Conservation (phyloP, 2,113 vertebrate species). For the Trochalopteron elliotii region DNA sequence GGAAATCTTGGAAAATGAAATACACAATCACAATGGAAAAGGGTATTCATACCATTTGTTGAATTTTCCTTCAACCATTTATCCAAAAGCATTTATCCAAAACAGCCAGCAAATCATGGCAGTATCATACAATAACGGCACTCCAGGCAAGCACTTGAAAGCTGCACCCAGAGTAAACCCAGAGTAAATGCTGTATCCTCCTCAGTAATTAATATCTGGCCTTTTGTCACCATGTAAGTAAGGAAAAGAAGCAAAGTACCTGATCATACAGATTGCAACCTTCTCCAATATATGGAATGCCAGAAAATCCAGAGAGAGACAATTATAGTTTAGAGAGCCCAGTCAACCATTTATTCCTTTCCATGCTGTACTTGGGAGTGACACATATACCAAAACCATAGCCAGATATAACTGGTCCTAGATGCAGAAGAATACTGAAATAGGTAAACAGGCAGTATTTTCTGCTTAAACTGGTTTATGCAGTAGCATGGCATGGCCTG, state of each 20-base stretch:
- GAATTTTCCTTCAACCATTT: background rate
- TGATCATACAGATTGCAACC: background rate
- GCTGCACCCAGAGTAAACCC: background rate
- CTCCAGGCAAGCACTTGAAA: background rate
- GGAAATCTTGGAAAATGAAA: background rate
- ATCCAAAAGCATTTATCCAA: background rate
- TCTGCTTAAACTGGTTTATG: background rate
- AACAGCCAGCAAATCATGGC: background rate
- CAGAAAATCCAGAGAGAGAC: background rate
- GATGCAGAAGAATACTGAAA: background rate
- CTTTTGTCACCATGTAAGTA: background rate
- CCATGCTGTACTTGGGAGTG: background rate
- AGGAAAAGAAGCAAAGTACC: background rate
- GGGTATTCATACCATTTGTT: background rate
- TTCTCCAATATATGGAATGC: background rate
- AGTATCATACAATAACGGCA: background rate
- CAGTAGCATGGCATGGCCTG: rapidly evolving
- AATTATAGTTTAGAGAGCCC: background rate
- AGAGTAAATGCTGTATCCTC: background rate
- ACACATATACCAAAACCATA: background rate
- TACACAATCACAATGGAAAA: background rate
- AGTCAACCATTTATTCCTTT: background rate
- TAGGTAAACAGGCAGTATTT: background rate
- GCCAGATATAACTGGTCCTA: background rate
- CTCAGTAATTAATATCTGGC: background rate